Conservation (phyloP, 2,113 vertebrate genomes). For the Ciconia stormi region DNA sequence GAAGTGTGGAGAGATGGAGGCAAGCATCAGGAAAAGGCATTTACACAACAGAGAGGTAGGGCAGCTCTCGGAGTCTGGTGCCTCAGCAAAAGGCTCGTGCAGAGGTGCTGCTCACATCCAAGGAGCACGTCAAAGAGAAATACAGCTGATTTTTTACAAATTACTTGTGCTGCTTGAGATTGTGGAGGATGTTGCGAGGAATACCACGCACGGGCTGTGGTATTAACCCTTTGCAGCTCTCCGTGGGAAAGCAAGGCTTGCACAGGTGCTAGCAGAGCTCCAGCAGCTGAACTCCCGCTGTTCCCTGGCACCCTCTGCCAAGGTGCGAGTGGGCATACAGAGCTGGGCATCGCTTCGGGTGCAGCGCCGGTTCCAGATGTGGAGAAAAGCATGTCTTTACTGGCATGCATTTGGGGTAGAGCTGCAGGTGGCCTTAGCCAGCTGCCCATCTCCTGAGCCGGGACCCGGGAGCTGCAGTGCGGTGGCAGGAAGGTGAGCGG, state of each 20-base stretch:
- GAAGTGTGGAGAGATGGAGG: background rate
- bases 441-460: background rate
- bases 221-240: background rate
- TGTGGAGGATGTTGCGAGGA: background rate
- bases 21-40: background rate
- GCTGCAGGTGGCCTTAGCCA: background rate
- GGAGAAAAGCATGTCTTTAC: background rate
- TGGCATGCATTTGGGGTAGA: background rate
- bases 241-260: background rate
- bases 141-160: background rate
- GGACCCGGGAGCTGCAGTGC: rapidly evolving
- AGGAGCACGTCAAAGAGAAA: background rate
- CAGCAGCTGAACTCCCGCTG: background rate
- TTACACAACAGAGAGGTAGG: background rate
- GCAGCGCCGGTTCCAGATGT: background rate
- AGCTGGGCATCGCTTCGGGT: background rate
- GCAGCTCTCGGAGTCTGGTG: rapidly evolving
- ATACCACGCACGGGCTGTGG: background rate
- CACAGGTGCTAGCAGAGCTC: background rate
- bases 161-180: background rate
- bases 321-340: rapidly evolving
- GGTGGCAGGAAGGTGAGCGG: background rate
- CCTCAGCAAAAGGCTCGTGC: background rate
- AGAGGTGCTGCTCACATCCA: rapidly evolving
- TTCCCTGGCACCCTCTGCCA: background rate